These are phyloP conservation scores for Neomonachus schauinslandi DNA, from an alignment of 2,113 vertebrate species.

Conservation along the genomic window DNA sequence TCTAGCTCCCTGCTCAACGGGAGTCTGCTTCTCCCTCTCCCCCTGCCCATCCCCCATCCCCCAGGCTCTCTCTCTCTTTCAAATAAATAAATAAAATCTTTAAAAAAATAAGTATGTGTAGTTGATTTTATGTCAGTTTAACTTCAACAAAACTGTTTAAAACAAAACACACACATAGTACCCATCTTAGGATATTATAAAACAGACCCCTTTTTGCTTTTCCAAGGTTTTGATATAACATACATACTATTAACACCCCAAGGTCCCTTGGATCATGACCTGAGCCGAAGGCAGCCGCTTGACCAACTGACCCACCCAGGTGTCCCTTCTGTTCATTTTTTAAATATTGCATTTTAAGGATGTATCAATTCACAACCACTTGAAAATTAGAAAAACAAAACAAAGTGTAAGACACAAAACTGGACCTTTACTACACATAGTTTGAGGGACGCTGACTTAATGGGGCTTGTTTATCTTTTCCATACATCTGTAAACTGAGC, in stretches of 20 bases:
- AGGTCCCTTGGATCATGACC: neutral
- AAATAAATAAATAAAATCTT: too few species aligned
- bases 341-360: neutral
- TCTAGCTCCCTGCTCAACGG: too few species aligned
- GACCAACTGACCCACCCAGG: neutral
- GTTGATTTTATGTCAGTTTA: neutral
- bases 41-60: too few species aligned
- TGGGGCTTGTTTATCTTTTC: neutral
- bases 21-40: too few species aligned
- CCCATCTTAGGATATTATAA: neutral
- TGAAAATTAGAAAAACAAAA: neutral
- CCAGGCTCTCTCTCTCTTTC: too few species aligned
- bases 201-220: neutral
- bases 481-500: neutral
- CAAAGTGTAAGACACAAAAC: neutral
- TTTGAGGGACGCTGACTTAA: neutral
- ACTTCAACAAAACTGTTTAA: neutral
- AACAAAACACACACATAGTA: neutral
- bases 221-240: neutral
- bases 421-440: neutral
- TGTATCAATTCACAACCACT: neutral
- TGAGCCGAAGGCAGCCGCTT: neutral
- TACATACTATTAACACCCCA: neutral
- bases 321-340: neutral
- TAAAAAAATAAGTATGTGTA: too few species aligned